A percentile compares a stretch with the other conserved stretches of the same genome.
These are phyloP conservation scores for Pterois miles DNA, from an alignment of 2,797 vertebrate genomes.

Conservation along the genomic window DNA sequence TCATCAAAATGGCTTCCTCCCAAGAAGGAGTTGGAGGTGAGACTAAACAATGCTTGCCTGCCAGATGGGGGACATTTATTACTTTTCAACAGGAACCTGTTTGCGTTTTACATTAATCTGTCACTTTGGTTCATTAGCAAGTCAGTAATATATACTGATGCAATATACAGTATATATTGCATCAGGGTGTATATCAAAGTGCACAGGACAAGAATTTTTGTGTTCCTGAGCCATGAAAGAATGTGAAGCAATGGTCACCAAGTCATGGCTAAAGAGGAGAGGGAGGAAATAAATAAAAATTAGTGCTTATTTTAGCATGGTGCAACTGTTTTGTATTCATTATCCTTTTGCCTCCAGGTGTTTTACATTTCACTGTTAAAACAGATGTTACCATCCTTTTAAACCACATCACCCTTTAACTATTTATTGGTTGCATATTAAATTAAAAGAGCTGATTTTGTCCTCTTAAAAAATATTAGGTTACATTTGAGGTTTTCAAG, in stretches of 20 bases:
- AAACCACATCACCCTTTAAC: not conserved
- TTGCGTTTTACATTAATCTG: conserved; percentile 52
- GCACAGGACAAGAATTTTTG: conserved; percentile 27
- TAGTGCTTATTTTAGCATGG: not conserved
- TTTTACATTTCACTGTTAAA: not conserved
- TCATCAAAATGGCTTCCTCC: conserved; percentile 28
- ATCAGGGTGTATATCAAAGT: conserved; percentile 44
- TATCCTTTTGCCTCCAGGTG: not conserved
- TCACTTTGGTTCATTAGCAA: conserved; percentile 33
- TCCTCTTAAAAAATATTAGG: not conserved
- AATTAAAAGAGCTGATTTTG: not conserved
- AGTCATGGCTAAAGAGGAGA: not conserved
- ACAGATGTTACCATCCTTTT: not conserved
- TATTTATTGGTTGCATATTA: not conserved
- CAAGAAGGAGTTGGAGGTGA: conserved; percentile 31
- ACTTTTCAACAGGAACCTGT: conserved; percentile 42
- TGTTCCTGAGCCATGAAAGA: conserved; percentile 19
- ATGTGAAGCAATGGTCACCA: not conserved
- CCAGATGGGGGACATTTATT: conserved; percentile 47
- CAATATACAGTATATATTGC: conserved; percentile 34
- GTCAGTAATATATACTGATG: too few species aligned
- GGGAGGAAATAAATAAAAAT: not conserved
- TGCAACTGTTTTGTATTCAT: not conserved
- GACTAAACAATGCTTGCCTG: conserved; percentile 47
- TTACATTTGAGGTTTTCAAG: not conserved